Base-by-base conservation (phyloP, 1,140 invertebrate species). In the Lordiphosa stackelbergi region DNA sequence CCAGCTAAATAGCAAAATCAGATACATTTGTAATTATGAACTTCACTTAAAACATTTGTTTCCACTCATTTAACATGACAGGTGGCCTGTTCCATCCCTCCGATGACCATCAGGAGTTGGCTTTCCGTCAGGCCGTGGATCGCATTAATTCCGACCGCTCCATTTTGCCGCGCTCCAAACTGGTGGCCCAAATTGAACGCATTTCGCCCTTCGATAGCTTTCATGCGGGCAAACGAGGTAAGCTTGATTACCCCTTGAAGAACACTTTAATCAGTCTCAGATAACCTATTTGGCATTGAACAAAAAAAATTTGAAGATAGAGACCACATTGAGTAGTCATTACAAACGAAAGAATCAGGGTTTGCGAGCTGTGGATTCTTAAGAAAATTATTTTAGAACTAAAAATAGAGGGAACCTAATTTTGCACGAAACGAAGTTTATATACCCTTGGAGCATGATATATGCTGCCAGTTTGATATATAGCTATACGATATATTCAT, bases 121-220 rank as follows among this genome's bases (percentile, higher is more conserved):
- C 95, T 19, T 97, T 97, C 87, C 91, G 93, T 52, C 95, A 96
- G 88, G 95, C 96, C 2, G 94, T 96, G 10, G 95, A 97, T 77
- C 92, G 94, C 77, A 95, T 97, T 70, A 97, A 97, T 88, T 91
- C 91, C 11, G 94, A 96, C 85, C 90, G 93, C 54, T 91, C 92
- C 24, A 93, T 96, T 42, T 88, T 97, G 63, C 94, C 95, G 7
- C 90, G 94, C 65, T 95, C 95, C 8, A 93, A 94, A 66, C 89
- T 98, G 36, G 92, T 92, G 37, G 94, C 94, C 5, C 93, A 96
- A 89, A 94, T 97, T 52, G 95, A 97, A 88, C 92, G 92, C 68
- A 93, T 97, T 73, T 95, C 94, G 42, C 93, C 94, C 2, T 94
- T 95, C 78, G 95, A 97, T 88, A 96, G 95, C 86, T 97, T 97